Evolutionary conservation across 2,113 vertebrate species (phyloP), one percentile per base, ranked within the genome.

Genomic region (Gallinago media): DNA sequence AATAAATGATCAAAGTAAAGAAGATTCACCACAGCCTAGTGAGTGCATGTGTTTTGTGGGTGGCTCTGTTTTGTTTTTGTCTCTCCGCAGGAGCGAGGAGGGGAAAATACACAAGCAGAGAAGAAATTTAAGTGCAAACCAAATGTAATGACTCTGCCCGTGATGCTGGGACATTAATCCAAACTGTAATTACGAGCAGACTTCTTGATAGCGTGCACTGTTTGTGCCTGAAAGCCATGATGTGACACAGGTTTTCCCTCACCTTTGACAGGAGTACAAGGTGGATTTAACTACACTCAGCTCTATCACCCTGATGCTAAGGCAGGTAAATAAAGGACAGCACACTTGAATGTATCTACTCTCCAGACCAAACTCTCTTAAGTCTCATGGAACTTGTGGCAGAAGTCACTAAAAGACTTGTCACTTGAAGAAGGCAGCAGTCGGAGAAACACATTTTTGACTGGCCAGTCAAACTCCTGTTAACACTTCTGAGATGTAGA

Each of bases 41-140:
- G 50, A 77, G 40, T 4, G 22, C 83, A 88, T 81, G 49, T 76
- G 77, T 96, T 92, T 85, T 93, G 92, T 94, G 92, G 76, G 95
- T 94, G 86, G 91, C 76, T 94, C 94, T 94, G 91, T 92, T 95
- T 96, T 87, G 83, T 36, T 96, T 94, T 89, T 94, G 54, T 89
- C 77, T 96, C 91, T 92, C 91, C 40, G 2, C 11, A 26, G 86
- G 86, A 92, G 38, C 0, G 26, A 93, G 86, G 44, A 95, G 86
- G 70, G 66, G 73, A 91, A 94, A 85, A 94, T 55, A 91, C 73
- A 82, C 46, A 84, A 86, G 77, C 1, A 0, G 73, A 95, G 46
- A 84, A 87, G 61, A 36, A 93, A 87, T 84, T 84, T 54, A 49
- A 96, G 92, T 27, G 42, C 75, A 95, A 92, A 84, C 65, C 72